phyloP scores from a whole-genome alignment of 2,113 vertebrate species.

The Eira barbara region DNA sequence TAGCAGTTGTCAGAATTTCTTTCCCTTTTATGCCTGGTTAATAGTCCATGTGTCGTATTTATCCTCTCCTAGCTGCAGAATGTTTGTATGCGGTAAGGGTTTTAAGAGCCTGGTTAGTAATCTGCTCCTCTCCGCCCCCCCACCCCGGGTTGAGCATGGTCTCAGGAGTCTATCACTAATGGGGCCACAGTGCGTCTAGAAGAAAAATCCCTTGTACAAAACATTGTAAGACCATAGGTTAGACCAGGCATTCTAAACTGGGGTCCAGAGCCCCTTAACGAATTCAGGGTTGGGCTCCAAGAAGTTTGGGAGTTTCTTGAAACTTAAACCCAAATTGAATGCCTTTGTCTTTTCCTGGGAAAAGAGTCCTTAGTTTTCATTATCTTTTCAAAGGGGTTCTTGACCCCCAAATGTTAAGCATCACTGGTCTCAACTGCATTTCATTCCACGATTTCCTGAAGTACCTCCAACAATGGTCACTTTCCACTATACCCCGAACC shows the following conservation, averaged over 20 bases:
- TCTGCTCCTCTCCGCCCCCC: not conserved
- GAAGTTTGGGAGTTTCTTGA: not conserved
- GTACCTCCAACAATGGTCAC: not conserved
- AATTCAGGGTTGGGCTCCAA: not conserved
- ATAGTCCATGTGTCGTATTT: not conserved
- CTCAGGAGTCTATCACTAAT: not conserved
- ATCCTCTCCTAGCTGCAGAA: not conserved
- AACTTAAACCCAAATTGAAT: not conserved
- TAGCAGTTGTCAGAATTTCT: not conserved
- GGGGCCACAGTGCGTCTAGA: not conserved
- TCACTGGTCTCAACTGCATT: not conserved
- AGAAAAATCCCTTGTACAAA: not conserved
- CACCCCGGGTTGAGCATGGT: not conserved
- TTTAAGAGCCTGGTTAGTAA: not conserved
- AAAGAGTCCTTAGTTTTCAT: not conserved
- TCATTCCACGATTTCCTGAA: no score
- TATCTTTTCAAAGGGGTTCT: not conserved
- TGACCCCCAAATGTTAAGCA: not conserved
- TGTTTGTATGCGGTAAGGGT: not conserved
- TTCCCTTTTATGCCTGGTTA: not conserved
- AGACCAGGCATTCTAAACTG: not conserved
- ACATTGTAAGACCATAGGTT: not conserved
- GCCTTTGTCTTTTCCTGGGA: not conserved
- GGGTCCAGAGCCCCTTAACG: not conserved
- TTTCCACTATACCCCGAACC: not conserved